These are phyloP conservation scores for Porites rus DNA, from an alignment of 92 coral and sea anemone species.

Conservation along the genomic window DNA sequence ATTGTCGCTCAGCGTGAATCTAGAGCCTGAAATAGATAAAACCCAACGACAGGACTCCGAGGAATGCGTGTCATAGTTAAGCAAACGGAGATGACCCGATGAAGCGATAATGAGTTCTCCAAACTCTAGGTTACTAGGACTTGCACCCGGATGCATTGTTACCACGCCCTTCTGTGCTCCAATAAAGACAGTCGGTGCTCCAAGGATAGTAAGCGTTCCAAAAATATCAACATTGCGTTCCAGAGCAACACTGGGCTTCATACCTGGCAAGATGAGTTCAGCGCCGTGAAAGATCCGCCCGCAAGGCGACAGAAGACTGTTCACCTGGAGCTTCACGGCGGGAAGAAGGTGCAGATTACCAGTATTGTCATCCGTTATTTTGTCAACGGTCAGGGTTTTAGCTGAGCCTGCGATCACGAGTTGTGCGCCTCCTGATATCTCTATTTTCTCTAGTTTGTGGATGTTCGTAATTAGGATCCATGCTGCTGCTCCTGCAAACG, in stretches of 20 bases:
- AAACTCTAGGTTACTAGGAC: constrained; percentile 62
- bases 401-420: constrained; percentile 72
- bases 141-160: constrained; percentile 79
- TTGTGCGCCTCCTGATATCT: constrained; percentile 85
- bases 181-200: constrained; percentile 64
- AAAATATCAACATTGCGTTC: constrained; percentile 74
- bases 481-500: constrained; percentile 77
- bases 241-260: constrained; percentile 52
- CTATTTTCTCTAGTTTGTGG: constrained; percentile 61
- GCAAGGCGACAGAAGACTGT: constrained; percentile 79
- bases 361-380: constrained; percentile 79
- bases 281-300: constrained; percentile 76
- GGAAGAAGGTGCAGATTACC: constrained; percentile 81
- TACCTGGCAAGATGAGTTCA: constrained; percentile 59
- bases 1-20: constrained; percentile 34
- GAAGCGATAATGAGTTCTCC: constrained; percentile 65
- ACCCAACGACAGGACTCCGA: constrained; percentile 76
- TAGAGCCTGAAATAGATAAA: constrained; percentile 25
- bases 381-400: constrained; percentile 67
- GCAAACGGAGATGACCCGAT: constrained; percentile 52
- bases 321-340: constrained; percentile 59
- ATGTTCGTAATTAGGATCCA: constrained; percentile 61
- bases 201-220: constrained; percentile 65
- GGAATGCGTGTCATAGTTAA: constrained; percentile 44
- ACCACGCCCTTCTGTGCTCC: constrained; percentile 75